Percentiles rank a stretch among this genome's conserved stretches.
Conservation (phyloP, 2,113 vertebrate genomes). For the Callipepla squamata region DNA sequence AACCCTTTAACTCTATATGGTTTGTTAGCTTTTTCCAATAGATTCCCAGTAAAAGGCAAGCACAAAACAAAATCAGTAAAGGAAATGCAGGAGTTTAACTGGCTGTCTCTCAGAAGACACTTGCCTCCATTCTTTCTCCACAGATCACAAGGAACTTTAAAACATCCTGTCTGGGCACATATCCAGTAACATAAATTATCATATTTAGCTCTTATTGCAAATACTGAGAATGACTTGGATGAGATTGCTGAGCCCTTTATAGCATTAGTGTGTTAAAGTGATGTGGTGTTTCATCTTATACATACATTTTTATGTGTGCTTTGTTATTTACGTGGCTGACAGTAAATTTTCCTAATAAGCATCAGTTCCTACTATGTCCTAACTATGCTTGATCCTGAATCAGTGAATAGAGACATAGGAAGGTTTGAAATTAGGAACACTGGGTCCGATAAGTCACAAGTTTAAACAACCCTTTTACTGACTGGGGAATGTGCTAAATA, state of each 20-base stretch:
- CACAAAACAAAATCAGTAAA: neutral
- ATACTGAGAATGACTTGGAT: neutral
- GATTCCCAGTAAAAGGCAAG: neutral
- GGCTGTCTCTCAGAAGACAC: neutral
- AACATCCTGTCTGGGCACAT: neutral
- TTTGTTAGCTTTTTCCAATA: neutral
- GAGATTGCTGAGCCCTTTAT: neutral
- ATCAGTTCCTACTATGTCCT: neutral
- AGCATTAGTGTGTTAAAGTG: neutral
- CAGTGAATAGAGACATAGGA: neutral
- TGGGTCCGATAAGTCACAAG: neutral
- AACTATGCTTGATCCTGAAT: constrained; percentile 17
- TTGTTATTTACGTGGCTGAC: neutral
- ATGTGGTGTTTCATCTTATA: neutral
- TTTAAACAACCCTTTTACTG: neutral
- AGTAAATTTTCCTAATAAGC: neutral
- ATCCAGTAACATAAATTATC: neutral
- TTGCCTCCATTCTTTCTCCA: neutral
- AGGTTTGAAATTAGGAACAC: neutral
- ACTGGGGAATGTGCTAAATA: neutral
- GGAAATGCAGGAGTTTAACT: neutral
- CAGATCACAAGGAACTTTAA: neutral
- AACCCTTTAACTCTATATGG: neutral
- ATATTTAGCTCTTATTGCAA: neutral
- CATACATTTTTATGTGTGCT: neutral